phyloP scores from a whole-genome alignment of 2,113 vertebrate species.

The Vombatus ursinus region DNA sequence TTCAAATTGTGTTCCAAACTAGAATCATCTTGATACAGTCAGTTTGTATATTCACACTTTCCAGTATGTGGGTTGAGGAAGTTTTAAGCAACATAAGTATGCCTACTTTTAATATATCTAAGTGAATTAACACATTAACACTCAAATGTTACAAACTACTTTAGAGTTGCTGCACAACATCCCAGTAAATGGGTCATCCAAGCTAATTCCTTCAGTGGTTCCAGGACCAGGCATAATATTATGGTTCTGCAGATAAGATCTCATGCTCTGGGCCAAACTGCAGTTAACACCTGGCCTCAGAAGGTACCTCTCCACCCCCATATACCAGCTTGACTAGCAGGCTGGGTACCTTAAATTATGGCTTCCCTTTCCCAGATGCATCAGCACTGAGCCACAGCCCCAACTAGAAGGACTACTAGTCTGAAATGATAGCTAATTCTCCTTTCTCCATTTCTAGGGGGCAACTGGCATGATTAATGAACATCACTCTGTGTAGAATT shows the following conservation, averaged over 20 bases:
- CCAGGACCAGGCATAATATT: slow-evolving; percentile 26
- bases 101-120: not conserved
- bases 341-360: not conserved
- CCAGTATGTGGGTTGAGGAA: not conserved
- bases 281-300: not conserved
- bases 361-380: not conserved
- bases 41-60: slow-evolving; percentile 27
- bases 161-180: not conserved
- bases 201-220: slow-evolving; percentile 56
- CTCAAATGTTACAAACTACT: not conserved
- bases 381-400: not conserved
- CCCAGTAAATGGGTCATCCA: slow-evolving; percentile 52
- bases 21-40: slow-evolving; percentile 65
- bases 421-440: not conserved
- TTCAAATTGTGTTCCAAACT: slow-evolving; percentile 8
- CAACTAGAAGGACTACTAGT: not conserved
- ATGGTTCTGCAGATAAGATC: slow-evolving; percentile 63
- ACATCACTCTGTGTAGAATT: not conserved
- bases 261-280: slow-evolving; percentile 39
- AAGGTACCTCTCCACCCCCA: slow-evolving; percentile 35
- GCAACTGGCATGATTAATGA: not conserved
- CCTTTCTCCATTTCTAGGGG: not conserved
- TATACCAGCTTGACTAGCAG: not conserved
- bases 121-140: not conserved
- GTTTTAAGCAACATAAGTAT: slow-evolving; percentile 38